These are phyloP conservation scores for Sterna hirundo DNA, from an alignment of 2,113 vertebrate species.

Conservation along the genomic window DNA sequence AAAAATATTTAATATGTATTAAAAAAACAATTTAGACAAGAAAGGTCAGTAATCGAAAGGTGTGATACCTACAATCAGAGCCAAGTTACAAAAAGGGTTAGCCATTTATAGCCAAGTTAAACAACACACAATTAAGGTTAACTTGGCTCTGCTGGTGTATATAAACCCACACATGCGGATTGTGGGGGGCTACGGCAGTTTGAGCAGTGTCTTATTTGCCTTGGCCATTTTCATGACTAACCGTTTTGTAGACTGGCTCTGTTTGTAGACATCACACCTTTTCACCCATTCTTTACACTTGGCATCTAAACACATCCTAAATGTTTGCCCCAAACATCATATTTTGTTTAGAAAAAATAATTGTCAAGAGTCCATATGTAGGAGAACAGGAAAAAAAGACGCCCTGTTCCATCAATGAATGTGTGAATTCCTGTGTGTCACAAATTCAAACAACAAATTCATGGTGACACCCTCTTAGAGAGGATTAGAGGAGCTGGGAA, in stretches of 20 bases:
- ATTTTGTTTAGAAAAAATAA: constrained; percentile 30
- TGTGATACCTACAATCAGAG: constrained; percentile 5
- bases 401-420: neutral
- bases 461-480: neutral
- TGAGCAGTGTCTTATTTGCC: constrained; percentile 41
- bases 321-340: neutral
- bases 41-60: constrained; percentile 40
- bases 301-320: constrained; percentile 11
- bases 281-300: constrained; percentile 34
- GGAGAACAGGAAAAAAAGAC: neutral
- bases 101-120: constrained; percentile 24
- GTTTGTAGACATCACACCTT: constrained; percentile 65
- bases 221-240: constrained; percentile 23
- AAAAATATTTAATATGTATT: constrained; percentile 31
- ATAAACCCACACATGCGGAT: neutral
- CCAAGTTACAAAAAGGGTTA: constrained; percentile 11
- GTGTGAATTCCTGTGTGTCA: neutral
- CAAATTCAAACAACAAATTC: neutral
- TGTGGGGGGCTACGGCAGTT: constrained; percentile 2
- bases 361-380: neutral
- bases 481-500: neutral
- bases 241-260: neutral
- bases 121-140: constrained; percentile 31
- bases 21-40: constrained; percentile 40
- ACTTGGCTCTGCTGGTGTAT: neutral